Percentiles rank a stretch among this genome's conserved stretches.
These are phyloP conservation scores for Caenorhabditis remanei DNA, from an alignment of 1,140 invertebrate species.

Conservation along the genomic window DNA sequence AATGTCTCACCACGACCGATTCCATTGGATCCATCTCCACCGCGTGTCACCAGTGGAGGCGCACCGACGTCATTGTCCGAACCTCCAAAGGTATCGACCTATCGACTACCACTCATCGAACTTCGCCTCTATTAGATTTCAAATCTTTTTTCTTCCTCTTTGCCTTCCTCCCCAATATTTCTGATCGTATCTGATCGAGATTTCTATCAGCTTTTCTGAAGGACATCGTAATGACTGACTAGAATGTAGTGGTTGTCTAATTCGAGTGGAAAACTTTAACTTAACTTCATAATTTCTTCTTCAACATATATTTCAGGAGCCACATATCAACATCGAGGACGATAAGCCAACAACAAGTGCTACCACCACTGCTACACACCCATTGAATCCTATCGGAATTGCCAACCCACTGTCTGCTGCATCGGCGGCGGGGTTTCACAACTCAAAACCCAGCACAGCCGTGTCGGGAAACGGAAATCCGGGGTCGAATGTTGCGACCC, in stretches of 20 bases:
- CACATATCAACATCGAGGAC: constrained; percentile 11
- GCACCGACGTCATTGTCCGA: neutral
- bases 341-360: constrained; percentile 30
- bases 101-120: neutral
- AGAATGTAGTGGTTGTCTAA: neutral
- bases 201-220: constrained; percentile 10
- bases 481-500: constrained; percentile 55
- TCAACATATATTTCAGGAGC: constrained; percentile 2
- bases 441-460: neutral
- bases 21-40: constrained; percentile 23
- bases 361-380: neutral
- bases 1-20: constrained; percentile 17
- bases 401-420: constrained; percentile 20
- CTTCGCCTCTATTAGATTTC: neutral
- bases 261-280: neutral
- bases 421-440: constrained; percentile 43
- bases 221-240: neutral
- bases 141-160: neutral
- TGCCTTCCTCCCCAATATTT: neutral
- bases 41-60: constrained; percentile 9
- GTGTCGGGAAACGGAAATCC: constrained; percentile 50
- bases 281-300: neutral
- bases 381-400: constrained; percentile 3
- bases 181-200: neutral
- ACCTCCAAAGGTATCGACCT: constrained; percentile 5